Percentiles rank a stretch among this genome's conserved stretches.
Evolutionary conservation across 2,888 invertebrate species (phyloP).

Genomic region (Crocallis elinguaria): DNA sequence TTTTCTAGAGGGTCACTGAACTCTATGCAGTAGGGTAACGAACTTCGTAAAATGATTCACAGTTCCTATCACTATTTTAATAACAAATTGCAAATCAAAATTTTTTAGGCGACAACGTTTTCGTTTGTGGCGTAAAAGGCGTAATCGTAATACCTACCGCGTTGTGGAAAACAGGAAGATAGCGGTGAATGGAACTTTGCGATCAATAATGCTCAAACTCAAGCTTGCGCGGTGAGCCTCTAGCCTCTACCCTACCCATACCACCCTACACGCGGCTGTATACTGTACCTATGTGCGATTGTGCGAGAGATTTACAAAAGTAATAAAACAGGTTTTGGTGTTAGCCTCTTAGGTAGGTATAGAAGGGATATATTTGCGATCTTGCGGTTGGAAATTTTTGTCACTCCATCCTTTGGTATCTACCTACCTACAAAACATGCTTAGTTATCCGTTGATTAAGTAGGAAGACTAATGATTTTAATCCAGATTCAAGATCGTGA

Average conservation of each 20-base stretch:
- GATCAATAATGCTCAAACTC: conserved; percentile 25
- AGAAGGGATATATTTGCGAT: no score
- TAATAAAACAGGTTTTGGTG: no score
- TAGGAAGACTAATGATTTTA: no score
- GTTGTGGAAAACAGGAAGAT: conserved; percentile 12
- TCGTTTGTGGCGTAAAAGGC: not conserved
- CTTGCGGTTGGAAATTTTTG: no score
- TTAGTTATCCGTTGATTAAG: no score
- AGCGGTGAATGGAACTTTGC: conserved; percentile 16
- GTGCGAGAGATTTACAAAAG: no score
- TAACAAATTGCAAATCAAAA: conserved; percentile 5
- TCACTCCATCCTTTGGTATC: no score
- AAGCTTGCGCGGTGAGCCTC: conserved; percentile 21
- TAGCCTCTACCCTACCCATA: not conserved
- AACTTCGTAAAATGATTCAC: conserved; percentile 29
- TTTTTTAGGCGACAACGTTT: not conserved
- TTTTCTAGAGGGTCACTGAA: conserved; percentile 46
- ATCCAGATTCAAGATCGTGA: no score
- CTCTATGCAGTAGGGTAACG: conserved; percentile 36
- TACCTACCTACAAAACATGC: no score
- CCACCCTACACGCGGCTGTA: not conserved
- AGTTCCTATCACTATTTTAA: conserved; percentile 17
- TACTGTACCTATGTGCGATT: not conserved
- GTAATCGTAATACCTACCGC: conserved; percentile 4
- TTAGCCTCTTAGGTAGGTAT: no score